phyloP scores from a whole-genome alignment of 1,140 invertebrate genomes.

The Drosophila tristis region DNA sequence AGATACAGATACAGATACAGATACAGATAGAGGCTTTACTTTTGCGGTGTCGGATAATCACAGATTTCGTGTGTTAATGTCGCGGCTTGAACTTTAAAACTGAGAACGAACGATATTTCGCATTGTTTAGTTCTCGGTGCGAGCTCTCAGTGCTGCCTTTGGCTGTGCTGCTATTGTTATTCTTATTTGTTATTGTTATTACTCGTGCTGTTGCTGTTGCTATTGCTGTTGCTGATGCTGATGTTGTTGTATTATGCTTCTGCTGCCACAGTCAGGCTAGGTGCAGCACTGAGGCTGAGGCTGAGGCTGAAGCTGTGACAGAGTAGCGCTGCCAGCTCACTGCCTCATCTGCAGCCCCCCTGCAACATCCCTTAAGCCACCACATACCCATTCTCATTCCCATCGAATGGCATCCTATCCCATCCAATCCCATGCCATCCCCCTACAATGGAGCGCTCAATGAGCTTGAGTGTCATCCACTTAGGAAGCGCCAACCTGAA shows the following conservation, averaged over 20 bases:
- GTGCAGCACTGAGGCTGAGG: conserved; percentile 62
- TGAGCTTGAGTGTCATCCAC: conserved; percentile 82
- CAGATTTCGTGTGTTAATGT: conserved; percentile 79
- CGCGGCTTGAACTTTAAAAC: conserved; percentile 82
- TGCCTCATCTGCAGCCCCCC: conserved; percentile 2
- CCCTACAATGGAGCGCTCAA: conserved; percentile 72
- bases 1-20: too few relatives aligned
- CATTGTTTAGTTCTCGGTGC: conserved; percentile 75
- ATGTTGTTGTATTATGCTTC: conserved; percentile 76
- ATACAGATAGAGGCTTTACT: background rate
- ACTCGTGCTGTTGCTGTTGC: conserved; percentile 8
- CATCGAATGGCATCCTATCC: conserved; percentile 14
- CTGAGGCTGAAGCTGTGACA: conserved; percentile 36
- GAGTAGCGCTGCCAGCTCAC: conserved; percentile 1
- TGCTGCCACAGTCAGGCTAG: conserved; percentile 46
- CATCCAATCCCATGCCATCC: conserved; percentile 14
- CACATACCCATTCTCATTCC: conserved; percentile 21
- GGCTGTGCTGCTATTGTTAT: conserved; percentile 33
- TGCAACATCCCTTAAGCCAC: background rate
- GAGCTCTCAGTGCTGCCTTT: conserved; percentile 35
- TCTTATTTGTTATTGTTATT: conserved; percentile 28
- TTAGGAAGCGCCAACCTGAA: conserved; percentile 82
- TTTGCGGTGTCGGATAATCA: conserved; percentile 61
- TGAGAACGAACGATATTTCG: conserved; percentile 76
- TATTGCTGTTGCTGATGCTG: conserved; percentile 9